A percentile compares a stretch with the other conserved stretches of the same genome.
Conservation (phyloP, 1,140 invertebrate species). For the Aphaenogaster ashmeadi region DNA sequence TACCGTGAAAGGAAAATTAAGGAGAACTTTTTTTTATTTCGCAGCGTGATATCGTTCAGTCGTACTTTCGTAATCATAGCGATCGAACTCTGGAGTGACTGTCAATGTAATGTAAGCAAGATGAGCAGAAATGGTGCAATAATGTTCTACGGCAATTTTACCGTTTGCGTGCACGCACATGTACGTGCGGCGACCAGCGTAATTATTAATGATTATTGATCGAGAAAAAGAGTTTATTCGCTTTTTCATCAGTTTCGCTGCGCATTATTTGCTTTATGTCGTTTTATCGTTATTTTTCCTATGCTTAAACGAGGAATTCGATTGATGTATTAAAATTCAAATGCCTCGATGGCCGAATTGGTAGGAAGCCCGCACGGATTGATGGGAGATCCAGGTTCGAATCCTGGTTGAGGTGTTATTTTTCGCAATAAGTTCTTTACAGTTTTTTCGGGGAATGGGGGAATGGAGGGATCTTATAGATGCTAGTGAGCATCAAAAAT, state of each 20-base stretch:
- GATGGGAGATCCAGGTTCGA: too few relatives aligned
- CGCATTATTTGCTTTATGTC: not conserved
- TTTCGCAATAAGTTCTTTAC: too few relatives aligned
- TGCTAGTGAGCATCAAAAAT: too few relatives aligned
- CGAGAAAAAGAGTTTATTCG: not conserved
- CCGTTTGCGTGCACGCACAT: conserved; percentile 32
- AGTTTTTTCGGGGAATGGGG: too few relatives aligned
- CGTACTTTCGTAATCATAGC: not conserved
- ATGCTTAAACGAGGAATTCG: not conserved
- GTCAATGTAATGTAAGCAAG: not conserved
- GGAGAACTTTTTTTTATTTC: not conserved
- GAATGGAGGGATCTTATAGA: too few relatives aligned
- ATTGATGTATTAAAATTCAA: too few relatives aligned
- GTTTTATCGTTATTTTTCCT: not conserved
- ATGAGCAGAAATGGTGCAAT: conserved; percentile 5
- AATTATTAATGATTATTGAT: conserved; percentile 49
- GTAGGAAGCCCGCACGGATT: too few relatives aligned
- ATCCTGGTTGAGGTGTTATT: too few relatives aligned
- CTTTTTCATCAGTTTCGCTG: not conserved
- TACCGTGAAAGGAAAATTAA: not conserved
- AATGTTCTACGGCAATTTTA: conserved; percentile 16
- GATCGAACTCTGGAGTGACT: not conserved
- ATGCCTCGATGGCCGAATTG: too few relatives aligned
- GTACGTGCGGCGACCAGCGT: not conserved
- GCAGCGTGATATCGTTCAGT: not conserved